These are phyloP conservation scores for Nyctereutes procyonoides DNA, from an alignment of 2,113 vertebrate genomes.

Conservation along the genomic window DNA sequence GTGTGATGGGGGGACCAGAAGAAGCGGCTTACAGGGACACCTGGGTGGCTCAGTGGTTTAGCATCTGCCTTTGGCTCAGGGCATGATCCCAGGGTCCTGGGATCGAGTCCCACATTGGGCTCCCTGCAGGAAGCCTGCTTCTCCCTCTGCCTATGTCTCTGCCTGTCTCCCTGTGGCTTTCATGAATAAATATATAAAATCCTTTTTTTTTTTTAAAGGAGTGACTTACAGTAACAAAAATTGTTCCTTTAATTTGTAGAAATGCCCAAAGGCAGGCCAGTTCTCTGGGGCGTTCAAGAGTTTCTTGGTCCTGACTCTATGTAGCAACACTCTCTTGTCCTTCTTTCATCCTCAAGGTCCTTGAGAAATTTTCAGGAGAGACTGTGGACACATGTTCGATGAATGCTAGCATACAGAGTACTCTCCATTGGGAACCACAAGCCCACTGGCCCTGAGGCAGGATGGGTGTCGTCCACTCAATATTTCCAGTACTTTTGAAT, in stretches of 20 bases:
- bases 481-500: neutral
- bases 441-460: neutral
- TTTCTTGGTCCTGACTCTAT: neutral
- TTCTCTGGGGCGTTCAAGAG: neutral
- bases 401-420: fast-evolving
- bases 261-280: neutral
- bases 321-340: neutral
- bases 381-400: neutral
- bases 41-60: no score
- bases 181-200: no score
- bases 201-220: no score
- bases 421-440: neutral
- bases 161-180: no score
- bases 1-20: neutral
- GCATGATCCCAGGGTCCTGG: no score
- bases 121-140: no score
- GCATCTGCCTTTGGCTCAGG: no score
- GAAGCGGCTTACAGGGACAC: neutral
- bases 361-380: neutral
- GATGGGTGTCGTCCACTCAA: neutral
- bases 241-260: neutral
- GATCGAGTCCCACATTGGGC: no score
- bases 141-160: no score
- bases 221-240: neutral
- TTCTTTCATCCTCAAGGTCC: neutral